Base-by-base conservation (phyloP, 2,888 invertebrate genomes). In the Drosophila cognata region DNA sequence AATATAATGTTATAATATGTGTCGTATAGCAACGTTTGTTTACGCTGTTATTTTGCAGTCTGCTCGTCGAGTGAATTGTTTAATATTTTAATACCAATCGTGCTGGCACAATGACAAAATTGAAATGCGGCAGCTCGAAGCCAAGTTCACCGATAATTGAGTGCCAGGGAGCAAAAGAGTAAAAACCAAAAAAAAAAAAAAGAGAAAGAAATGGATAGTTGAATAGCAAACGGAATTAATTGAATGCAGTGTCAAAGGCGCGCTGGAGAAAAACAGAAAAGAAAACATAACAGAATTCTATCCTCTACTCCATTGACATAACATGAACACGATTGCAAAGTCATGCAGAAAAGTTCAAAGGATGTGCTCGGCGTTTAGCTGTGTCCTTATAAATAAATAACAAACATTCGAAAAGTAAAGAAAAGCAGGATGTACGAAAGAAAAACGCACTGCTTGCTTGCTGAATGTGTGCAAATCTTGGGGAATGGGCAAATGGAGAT, bases 361-460 rank as follows among this genome's bases (percentile, higher is more conserved):
- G 88, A 88, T 83, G 74, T 74, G 71, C 77, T 71, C 67, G 57
- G 57, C 46, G 53, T 55, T 57, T 59, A 48, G 57, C 55, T 76
- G 77, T 81, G 79, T 78, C 88, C 79, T 79, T 89, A 85, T 89
- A 89, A 87, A 87, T 87, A 87, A 87, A 82, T 87, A 85, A 87
- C 85, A 88, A 85, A 89, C 85, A 81, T 88, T 89, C 66, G 69
- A 69, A 50, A 73, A 52, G 71, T 52, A 74, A 81, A 68, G 67
- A 62, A 72, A 61, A 68, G 60, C 67, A 68, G 65, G 43, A 63
- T 59, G 66, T 72, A 61, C 63, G 57, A 66, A 75, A 82, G 64
- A 61, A 74, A 81, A 84, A 79, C 55, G 53, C 63, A 59, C 48
- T 48, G 67, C 31, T 13, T 7, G 35, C 21, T n/a, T 18, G n/a